Conservation (phyloP, 2,888 invertebrate species). For the Limenitis camilla region DNA sequence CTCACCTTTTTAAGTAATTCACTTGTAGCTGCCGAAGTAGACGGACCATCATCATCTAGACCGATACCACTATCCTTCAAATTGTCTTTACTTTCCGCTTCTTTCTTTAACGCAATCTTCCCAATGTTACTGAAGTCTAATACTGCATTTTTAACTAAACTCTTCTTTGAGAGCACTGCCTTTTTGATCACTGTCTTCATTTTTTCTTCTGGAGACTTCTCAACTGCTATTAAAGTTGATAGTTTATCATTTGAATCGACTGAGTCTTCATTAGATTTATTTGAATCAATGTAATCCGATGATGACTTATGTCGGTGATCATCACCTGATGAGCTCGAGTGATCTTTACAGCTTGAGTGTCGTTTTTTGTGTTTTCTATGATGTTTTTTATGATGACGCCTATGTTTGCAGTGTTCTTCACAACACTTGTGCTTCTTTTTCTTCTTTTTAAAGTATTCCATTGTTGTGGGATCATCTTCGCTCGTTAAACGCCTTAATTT, state of each 20-base stretch:
- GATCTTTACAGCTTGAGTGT: slow-evolving; percentile 69
- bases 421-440: slow-evolving; percentile 81
- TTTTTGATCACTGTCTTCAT: slow-evolving; percentile 66
- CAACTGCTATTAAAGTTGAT: slow-evolving; percentile 54
- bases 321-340: slow-evolving; percentile 67
- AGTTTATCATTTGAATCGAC: slow-evolving; percentile 53
- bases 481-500: slow-evolving; percentile 68
- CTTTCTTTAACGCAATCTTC: slow-evolving; percentile 44
- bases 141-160: slow-evolving; percentile 55
- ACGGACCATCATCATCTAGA: slow-evolving; percentile 45
- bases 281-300: slow-evolving; percentile 58
- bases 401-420: slow-evolving; percentile 81
- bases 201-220: slow-evolving; percentile 56
- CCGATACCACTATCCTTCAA: slow-evolving; percentile 64
- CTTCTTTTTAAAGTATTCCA: slow-evolving; percentile 76
- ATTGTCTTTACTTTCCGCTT: slow-evolving; percentile 49
- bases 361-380: slow-evolving; percentile 86
- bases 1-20: slow-evolving; percentile 57
- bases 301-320: slow-evolving; percentile 62
- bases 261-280: slow-evolving; percentile 66
- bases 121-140: slow-evolving; percentile 57
- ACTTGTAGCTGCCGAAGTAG: slow-evolving; percentile 39
- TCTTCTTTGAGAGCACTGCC: slow-evolving; percentile 55
- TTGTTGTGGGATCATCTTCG: slow-evolving; percentile 54
- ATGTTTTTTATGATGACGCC: slow-evolving; percentile 84